Conservation (phyloP, 2,797 vertebrate genomes). For the Cyprinodon diabolis region DNA sequence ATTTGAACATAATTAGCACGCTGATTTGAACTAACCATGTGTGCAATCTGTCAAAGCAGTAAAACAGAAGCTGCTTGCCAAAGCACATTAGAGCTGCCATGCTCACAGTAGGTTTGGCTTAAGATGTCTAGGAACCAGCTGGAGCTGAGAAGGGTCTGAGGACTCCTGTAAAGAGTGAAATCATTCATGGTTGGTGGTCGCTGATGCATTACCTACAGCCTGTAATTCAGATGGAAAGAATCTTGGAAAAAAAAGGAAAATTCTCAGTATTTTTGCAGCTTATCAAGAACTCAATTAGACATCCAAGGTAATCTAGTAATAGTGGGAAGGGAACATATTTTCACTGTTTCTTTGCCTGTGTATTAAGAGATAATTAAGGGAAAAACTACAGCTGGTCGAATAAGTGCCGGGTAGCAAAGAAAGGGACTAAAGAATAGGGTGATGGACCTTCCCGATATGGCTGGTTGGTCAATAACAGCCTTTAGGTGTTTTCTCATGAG, state of each 20-base stretch:
- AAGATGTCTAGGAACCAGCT: neutral
- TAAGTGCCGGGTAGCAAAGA: too few relatives aligned
- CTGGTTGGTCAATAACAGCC: too few relatives aligned
- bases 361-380: neutral
- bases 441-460: too few relatives aligned
- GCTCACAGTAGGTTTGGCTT: neutral
- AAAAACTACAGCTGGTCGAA: too few relatives aligned
- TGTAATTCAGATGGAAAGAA: neutral
- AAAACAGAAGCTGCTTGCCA: neutral
- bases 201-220: neutral
- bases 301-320: neutral
- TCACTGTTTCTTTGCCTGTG: neutral
- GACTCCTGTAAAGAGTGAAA: neutral
- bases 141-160: neutral
- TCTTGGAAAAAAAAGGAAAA: neutral
- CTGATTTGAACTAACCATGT: neutral
- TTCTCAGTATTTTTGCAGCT: neutral
- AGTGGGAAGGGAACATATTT: neutral
- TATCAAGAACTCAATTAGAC: neutral
- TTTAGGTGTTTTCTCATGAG: too few relatives aligned
- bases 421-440: too few relatives aligned
- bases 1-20: neutral
- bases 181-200: neutral
- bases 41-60: slow-evolving; percentile 2
- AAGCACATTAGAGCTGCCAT: neutral